phyloP scores from a whole-genome alignment of 2,888 invertebrate species.

The Zelleria hepariella region DNA sequence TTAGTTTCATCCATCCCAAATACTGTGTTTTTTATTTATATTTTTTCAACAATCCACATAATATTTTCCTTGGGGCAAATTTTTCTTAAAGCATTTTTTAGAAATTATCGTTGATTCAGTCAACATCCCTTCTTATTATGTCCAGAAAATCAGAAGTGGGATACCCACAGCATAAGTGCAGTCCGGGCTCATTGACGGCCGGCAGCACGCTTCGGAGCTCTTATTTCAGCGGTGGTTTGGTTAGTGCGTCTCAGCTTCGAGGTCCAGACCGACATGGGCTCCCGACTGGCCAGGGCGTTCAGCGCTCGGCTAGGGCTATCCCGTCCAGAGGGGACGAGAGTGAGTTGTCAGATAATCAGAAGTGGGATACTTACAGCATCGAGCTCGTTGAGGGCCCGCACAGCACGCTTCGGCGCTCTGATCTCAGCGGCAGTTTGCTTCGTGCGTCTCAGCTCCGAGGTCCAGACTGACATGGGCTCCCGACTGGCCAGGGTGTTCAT shows the following conservation, averaged over 20 bases:
- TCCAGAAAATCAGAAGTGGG: too few relatives aligned
- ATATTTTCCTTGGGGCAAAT: too few relatives aligned
- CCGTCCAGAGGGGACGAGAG: too few relatives aligned
- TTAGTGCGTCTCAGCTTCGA: conserved; percentile 90
- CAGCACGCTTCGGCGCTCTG: conserved; percentile 85
- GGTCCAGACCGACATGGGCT: conserved; percentile 89
- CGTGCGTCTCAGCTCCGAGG: conserved; percentile 89
- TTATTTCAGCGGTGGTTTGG: conserved; percentile 85
- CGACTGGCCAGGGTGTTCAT: conserved; percentile 73
- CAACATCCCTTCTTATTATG: too few relatives aligned
- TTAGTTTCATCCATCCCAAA: too few relatives aligned
- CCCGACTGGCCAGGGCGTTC: conserved; percentile 68
- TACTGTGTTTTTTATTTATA: too few relatives aligned
- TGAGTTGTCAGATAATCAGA: too few relatives aligned
- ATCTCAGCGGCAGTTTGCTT: conserved; percentile 88
- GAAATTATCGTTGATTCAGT: too few relatives aligned
- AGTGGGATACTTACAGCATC: conserved; percentile 90
- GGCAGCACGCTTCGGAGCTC: conserved; percentile 88
- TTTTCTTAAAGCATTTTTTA: too few relatives aligned
- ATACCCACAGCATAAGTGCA: too few relatives aligned
- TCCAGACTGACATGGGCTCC: conserved; percentile 88
- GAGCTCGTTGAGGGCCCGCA: conserved; percentile 91
- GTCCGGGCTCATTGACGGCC: conserved; percentile 91
- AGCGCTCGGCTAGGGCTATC: conserved; percentile 82
- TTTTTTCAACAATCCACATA: too few relatives aligned